Conservation (phyloP, 2,113 vertebrate genomes). For the Orientallactaga bullata region DNA sequence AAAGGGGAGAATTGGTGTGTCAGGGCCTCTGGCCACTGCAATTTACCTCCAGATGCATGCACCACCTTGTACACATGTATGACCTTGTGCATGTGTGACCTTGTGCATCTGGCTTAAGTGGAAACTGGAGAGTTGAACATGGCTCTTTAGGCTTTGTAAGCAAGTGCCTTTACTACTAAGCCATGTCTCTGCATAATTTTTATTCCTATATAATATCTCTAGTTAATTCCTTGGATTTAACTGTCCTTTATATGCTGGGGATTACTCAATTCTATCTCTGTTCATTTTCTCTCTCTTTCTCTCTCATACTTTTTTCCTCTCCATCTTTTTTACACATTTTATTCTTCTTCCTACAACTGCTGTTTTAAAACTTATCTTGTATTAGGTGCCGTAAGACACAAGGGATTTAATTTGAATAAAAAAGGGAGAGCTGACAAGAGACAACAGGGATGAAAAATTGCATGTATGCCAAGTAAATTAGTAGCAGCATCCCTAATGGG, state of each 20-base stretch:
- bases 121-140: too few relatives aligned
- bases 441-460: slow-evolving; percentile 39
- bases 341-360: neutral
- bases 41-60: too few relatives aligned
- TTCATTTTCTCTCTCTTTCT: neutral
- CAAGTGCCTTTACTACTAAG: too few relatives aligned
- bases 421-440: slow-evolving; percentile 32
- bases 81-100: too few relatives aligned
- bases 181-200: neutral
- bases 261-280: neutral
- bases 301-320: neutral
- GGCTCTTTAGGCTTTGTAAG: too few relatives aligned
- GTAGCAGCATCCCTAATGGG: neutral
- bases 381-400: neutral
- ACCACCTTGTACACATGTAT: too few relatives aligned
- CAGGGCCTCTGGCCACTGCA: too few relatives aligned
- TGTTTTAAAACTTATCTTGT: neutral
- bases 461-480: slow-evolving; percentile 46
- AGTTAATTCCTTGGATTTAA: neutral
- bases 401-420: slow-evolving; percentile 47
- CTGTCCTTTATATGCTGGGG: neutral
- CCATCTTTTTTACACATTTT: neutral
- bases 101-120: too few relatives aligned
- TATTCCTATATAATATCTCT: neutral
- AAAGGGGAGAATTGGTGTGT: too few relatives aligned